Conservation (phyloP, 2,797 vertebrate species). For the Phrynocephalus guinanensis region DNA sequence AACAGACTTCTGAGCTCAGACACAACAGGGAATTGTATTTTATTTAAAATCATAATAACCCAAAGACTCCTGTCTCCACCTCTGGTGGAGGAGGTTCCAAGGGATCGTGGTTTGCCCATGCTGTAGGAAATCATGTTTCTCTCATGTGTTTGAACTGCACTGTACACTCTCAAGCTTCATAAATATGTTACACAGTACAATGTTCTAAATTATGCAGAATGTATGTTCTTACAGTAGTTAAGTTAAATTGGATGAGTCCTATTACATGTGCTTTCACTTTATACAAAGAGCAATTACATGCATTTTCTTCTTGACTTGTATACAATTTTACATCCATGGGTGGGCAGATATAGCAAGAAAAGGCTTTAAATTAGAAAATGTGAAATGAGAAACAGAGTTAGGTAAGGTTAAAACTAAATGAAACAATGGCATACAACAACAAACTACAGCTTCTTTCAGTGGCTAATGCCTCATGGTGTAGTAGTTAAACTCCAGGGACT, state of each 20-base stretch:
- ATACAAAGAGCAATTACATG: not conserved
- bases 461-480: not conserved
- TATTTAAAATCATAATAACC: not conserved
- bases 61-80: not conserved
- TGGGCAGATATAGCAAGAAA: not conserved
- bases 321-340: not conserved
- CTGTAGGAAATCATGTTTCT: not conserved
- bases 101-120: not conserved
- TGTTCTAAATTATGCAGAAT: not conserved
- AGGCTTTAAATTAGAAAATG: not conserved
- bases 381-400: too few species aligned
- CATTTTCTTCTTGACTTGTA: not conserved
- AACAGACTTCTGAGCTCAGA: not conserved
- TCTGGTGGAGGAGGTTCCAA: not conserved
- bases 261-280: not conserved
- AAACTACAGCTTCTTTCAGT: too few species aligned
- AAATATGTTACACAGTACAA: not conserved
- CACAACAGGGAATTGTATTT: not conserved
- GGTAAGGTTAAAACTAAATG: not conserved
- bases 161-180: not conserved
- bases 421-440: not conserved
- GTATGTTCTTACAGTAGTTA: not conserved
- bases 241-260: not conserved
- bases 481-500: too few species aligned
- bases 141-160: not conserved